Evolutionary conservation across 2,797 vertebrate species (phyloP), one percentile per base, ranked within the genome.

Genomic region (Megalops cyprinoides): DNA sequence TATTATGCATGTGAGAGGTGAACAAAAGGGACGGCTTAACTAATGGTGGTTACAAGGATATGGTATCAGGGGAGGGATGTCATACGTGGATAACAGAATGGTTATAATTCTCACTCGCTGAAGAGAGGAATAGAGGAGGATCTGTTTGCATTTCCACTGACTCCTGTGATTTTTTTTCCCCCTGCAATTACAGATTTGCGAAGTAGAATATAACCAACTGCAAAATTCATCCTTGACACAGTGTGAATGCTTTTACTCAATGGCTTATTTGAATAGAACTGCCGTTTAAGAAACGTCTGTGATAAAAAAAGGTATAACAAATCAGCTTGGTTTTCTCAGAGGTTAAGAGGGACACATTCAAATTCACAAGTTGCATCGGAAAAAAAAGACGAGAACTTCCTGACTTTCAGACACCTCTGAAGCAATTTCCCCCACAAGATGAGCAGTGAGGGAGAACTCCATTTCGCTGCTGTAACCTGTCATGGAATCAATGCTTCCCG

Each of bases 321-420:
- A 71, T 1, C 3, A 3, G 67, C 18, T 23, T 37, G 39, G 20
- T 23, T 71, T 15, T 67, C 34, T 39, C 60, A 34, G 60, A 34
- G 3, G 25, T 14, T 31, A n/a, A n/a, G n/a, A n/a, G n/a, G n/a
- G n/a, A 9, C 20, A 31, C 15, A 62, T 31, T 31, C 60, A 31
- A 62, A 62, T 62, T 62, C 28, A 31, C 60, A 3, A 23, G 60
- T 89, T 91, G 89, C 90, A 85, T 89, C 90, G 86, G 86, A 90
- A 83, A 86, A 85, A n/a, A n/a, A n/a, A n/a, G n/a, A n/a, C n/a
- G n/a, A n/a, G 85, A 87, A 87, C 90, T 89, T 91, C 91, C 91
- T 90, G 88, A 87, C 92, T 10, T 92, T 90, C 83, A 71, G 84
- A 85, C 78, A 79, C 90, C 90, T 89, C 92, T 49, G 51, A 91